Conservation (phyloP, 2,888 invertebrate species). For the Gisinianus flammeolus region DNA sequence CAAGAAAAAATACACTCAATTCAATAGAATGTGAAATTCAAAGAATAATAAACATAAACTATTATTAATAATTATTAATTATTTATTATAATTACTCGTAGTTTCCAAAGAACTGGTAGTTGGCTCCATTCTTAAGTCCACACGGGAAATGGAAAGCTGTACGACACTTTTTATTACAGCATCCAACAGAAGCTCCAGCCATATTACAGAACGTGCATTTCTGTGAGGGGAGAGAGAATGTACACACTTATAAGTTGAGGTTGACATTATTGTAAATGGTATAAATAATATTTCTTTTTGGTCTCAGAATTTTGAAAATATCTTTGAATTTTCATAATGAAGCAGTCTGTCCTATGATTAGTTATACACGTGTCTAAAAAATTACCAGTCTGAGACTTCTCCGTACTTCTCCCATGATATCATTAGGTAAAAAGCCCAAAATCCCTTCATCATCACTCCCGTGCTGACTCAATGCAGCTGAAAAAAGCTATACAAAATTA, state of each 20-base stretch:
- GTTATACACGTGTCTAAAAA: too few species aligned
- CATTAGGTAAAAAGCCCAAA: conserved; percentile 73
- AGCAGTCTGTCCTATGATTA: too few species aligned
- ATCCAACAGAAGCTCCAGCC: conserved; percentile 75
- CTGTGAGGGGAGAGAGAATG: conserved; percentile 63
- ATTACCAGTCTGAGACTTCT: conserved; percentile 72
- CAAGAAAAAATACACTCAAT: neutral
- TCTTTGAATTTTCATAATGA: too few species aligned
- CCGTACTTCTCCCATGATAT: conserved; percentile 73
- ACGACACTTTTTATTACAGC: conserved; percentile 70
- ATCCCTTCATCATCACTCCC: conserved; percentile 74
- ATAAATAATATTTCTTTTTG: too few species aligned
- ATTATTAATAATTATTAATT: too few species aligned
- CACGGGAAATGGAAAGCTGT: conserved; percentile 78
- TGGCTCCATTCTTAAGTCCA: conserved; percentile 70
- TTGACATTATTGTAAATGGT: too few species aligned
- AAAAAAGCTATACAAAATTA: conserved; percentile 68
- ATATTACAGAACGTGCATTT: conserved; percentile 72
- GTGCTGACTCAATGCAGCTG: conserved; percentile 73
- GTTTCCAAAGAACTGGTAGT: conserved; percentile 71
- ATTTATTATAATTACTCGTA: conserved; percentile 62
- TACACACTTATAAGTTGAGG: too few species aligned
- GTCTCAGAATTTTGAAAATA: too few species aligned
- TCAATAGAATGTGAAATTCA: too few species aligned
- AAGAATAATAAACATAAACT: too few species aligned